Base-by-base conservation (phyloP, 2,113 vertebrate genomes). In the Psittacula cyanocephala region DNA sequence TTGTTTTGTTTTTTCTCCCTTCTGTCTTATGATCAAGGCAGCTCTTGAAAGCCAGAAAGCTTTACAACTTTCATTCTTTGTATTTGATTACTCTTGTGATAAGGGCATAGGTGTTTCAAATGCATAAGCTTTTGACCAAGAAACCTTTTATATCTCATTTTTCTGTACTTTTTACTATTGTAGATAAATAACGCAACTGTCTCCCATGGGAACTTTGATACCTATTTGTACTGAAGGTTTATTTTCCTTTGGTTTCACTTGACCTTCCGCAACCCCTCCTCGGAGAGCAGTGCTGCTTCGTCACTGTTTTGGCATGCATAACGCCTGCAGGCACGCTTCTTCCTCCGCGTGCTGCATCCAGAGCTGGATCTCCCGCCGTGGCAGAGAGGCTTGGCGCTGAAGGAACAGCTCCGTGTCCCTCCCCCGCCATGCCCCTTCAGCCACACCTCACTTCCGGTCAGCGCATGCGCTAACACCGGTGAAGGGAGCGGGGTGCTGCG, bases 111-210 rank as follows among this genome's bases (percentile, higher is more conserved):
- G 41, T 81, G 68, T 86, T 88, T 47, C 57, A 74, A 82, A 86
- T 69, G 31, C 74, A 28, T 62, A 71, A 71, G 65, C 50, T 91
- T 96, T 83, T 72, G 68, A 88, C 84, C 59, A 92, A 90, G 47
- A 80, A 88, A 75, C 43, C 19, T 90, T 97, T 97, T 96, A 22
- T 86, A 87, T 62, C 52, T 64, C 3, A 71, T 78, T 83, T 76
- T 65, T 96, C 94, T 93, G 88, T 90, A 89, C 70, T 75, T 59
- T 71, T 85, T 63, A 37, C 53, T 91, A 5, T 33, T 78, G 64
- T 59, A 81, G 82, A 72, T 81, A 81, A 79, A 52, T 55, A 86
- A 63, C 16, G 23, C 39, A 57, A 47, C 60, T 79, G 17, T 83
- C 57, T 25, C 19, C n/a, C 69, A 10, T 3, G 1, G 68, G 25